These are phyloP conservation scores for Hycleus cichorii DNA, from an alignment of 1,140 invertebrate species.

Conservation along the genomic window DNA sequence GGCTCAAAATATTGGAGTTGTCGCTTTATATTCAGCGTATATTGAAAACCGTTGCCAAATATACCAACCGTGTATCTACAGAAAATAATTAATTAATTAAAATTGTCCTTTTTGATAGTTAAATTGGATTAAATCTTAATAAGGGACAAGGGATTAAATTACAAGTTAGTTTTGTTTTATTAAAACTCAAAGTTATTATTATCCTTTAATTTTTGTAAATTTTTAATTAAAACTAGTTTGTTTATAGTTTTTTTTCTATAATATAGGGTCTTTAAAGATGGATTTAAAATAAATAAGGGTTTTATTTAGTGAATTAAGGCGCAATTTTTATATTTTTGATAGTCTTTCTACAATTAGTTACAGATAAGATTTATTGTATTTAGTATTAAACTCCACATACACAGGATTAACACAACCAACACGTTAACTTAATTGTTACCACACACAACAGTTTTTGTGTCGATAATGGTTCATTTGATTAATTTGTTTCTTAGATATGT, in stretches of 20 bases:
- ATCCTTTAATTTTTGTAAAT: background rate
- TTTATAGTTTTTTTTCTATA: constrained; percentile 14
- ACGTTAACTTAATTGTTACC: too few relatives aligned
- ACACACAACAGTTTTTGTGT: too few relatives aligned
- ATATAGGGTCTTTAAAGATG: too few relatives aligned
- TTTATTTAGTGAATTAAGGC: constrained; percentile 4
- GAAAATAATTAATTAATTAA: background rate
- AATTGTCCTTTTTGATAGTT: too few relatives aligned
- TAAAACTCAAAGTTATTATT: background rate
- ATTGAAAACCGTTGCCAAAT: constrained; percentile 11
- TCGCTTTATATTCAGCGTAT: background rate
- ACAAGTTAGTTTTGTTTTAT: background rate
- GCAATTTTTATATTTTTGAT: constrained; percentile 13
- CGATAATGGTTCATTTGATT: too few relatives aligned
- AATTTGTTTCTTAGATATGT: too few relatives aligned
- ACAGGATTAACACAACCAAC: too few relatives aligned
- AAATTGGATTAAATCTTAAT: background rate
- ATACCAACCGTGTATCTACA: constrained; percentile 3
- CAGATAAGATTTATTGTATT: background rate
- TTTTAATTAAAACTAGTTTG: constrained; percentile 1
- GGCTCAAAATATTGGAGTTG: too few relatives aligned
- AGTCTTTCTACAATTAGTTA: constrained; percentile 6
- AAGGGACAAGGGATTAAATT: background rate
- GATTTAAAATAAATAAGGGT: background rate
- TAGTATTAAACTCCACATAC: too few relatives aligned